Conservation (phyloP, 2,113 vertebrate genomes). For the Psophia crepitans region DNA sequence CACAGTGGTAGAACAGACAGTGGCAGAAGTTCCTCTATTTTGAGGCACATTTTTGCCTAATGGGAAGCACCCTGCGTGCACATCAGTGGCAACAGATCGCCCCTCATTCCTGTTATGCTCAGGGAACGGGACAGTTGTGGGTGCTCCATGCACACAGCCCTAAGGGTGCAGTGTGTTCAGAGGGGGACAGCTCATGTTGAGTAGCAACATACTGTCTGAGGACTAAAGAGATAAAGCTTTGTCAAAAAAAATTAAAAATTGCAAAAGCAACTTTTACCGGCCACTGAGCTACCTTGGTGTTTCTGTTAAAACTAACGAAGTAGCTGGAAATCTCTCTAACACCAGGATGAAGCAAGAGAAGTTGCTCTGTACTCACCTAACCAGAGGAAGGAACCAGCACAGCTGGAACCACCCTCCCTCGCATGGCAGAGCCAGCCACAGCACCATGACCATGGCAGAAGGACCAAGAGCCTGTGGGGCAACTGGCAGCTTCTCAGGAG, state of each 20-base stretch:
- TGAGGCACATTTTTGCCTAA: not conserved
- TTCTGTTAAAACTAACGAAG: not conserved
- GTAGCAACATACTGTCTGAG: not conserved
- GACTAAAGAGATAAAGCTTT: not conserved
- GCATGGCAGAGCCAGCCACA: accelerated
- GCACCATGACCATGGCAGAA: accelerated
- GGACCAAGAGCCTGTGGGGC: not conserved
- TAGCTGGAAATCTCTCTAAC: not conserved
- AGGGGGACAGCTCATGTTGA: not conserved
- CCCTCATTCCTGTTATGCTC: accelerated
- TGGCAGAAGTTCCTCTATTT: not conserved
- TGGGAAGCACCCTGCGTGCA: not conserved
- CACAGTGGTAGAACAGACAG: not conserved
- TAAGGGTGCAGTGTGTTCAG: accelerated
- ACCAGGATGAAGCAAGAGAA: not conserved
- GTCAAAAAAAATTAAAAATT: not conserved
- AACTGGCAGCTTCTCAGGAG: not conserved
- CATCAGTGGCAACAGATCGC: not conserved
- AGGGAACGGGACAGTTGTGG: accelerated
- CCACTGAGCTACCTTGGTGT: not conserved
- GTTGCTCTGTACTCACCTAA: not conserved
- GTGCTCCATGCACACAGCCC: not conserved
- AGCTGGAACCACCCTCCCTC: not conserved
- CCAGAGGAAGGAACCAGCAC: not conserved
- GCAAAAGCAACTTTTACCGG: not conserved